Evolutionary conservation across 2,113 vertebrate species (phyloP), one percentile per base, ranked within the genome.

Genomic region (Brachyistius frenatus): DNA sequence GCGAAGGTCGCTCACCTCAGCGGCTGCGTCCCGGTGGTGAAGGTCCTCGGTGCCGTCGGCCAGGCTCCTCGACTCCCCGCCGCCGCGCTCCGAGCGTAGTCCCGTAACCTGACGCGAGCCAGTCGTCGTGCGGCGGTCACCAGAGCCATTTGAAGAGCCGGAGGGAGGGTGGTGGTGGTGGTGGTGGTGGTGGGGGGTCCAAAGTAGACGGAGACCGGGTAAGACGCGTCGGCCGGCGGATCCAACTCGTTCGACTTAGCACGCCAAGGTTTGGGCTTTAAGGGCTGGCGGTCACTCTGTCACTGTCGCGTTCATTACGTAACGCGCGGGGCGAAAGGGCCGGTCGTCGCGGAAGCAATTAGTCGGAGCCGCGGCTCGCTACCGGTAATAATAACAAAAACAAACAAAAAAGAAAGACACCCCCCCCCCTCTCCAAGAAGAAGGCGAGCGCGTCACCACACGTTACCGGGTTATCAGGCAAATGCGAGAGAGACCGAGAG

Each of bases 81-180:
- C 47, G 77, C 53, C 15, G 80, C 75, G 75, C 70, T 77, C 50
- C 67, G 41, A 0, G 58, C 66, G n/a, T n/a, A 78, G 0, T 73
- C 76, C 4, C 82, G 57, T 39, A 88, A 32, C 55, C 64, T 58
- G 0, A 44, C 46, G 2, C 60, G 73, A 54, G 68, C 66, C 7
- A 92, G 41, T 60, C 88, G 82, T 5, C 84, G 75, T 0, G 87
- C 14, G 39, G 72, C 86, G 1, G 84, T 15, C 2, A 83, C 70
- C 32, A 93, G 54, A 77, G 92, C 84, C 92, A 93, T 93, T 39
- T 62, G 1, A 50, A 52, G 23, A 2, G 5, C 2, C 4, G 6
- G 30, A 0, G 2, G 8, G 0, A 9, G 0, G 23, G 23, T 23
- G 23, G 23, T 23, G 23, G 23, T 23, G 23, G 23, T 23, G 23